These are phyloP conservation scores for Triplophysa rosa DNA, from an alignment of 2,113 vertebrate genomes.

Conservation along the genomic window DNA sequence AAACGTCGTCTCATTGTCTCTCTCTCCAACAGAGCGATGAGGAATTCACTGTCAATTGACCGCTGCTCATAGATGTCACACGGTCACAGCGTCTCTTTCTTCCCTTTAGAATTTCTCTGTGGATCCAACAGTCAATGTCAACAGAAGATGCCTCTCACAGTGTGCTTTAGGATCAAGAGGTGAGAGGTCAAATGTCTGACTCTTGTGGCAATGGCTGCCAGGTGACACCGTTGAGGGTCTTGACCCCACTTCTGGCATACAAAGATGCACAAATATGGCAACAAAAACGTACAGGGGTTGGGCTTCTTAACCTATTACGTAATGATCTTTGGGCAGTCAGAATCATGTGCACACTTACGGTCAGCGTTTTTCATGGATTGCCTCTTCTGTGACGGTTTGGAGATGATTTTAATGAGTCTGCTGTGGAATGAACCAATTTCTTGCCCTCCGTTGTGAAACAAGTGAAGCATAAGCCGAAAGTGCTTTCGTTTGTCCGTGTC, in stretches of 20 bases:
- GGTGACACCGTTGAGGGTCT: slow-evolving; percentile 16
- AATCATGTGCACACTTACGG: slow-evolving; percentile 72
- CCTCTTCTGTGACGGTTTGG: slow-evolving; percentile 96
- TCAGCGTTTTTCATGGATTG: slow-evolving; percentile 96
- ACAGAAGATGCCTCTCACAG: slow-evolving; percentile 29
- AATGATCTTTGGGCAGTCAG: neutral
- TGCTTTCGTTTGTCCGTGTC: slow-evolving; percentile 95
- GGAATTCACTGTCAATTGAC: slow-evolving; percentile 50
- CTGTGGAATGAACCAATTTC: slow-evolving; percentile 93
- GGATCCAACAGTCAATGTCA: slow-evolving; percentile 45
- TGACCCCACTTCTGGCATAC: slow-evolving; percentile 13
- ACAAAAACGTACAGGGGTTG: slow-evolving; percentile 49
- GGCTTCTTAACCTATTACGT: neutral
- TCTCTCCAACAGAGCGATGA: slow-evolving; percentile 37
- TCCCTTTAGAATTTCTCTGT: slow-evolving; percentile 21
- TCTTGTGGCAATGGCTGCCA: slow-evolving; percentile 23
- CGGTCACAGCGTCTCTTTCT: slow-evolving; percentile 42
- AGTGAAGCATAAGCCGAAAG: slow-evolving; percentile 85
- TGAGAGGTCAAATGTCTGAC: slow-evolving; percentile 51
- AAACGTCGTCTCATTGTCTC: slow-evolving; percentile 30
- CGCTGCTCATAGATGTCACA: slow-evolving; percentile 46
- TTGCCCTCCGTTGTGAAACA: slow-evolving; percentile 83
- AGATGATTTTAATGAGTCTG: slow-evolving; percentile 94
- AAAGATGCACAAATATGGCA: slow-evolving; percentile 7
- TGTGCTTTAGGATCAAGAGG: slow-evolving; percentile 40